Evolutionary conservation across 2,113 vertebrate species (phyloP).

Genomic region (Lipophrys pholis): DNA sequence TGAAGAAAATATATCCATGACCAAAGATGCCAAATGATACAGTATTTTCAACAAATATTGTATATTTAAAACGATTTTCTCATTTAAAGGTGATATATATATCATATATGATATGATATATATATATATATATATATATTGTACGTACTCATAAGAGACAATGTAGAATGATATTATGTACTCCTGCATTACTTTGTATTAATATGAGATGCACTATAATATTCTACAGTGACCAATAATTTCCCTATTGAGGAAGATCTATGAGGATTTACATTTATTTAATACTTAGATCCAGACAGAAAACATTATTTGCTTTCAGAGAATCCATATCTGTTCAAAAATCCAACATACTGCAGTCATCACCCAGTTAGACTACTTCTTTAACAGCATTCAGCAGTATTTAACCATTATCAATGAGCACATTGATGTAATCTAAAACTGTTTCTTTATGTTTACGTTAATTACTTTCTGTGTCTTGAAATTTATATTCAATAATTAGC

Average conservation of each 20-base stretch:
- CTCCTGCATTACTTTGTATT: slow-evolving; percentile 13
- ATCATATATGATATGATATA: too few relatives aligned
- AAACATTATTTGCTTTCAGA: not conserved
- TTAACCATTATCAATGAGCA: too few relatives aligned
- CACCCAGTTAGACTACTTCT: too few relatives aligned
- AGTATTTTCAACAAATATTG: slow-evolving; percentile 19
- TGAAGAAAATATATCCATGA: slow-evolving; percentile 23
- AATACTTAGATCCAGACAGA: not conserved
- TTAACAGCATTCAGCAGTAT: too few relatives aligned
- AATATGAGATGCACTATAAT: slow-evolving; percentile 18
- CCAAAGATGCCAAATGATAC: slow-evolving; percentile 54
- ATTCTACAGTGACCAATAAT: not conserved
- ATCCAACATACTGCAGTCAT: not conserved
- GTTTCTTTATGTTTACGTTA: too few relatives aligned
- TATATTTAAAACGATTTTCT: slow-evolving; percentile 1
- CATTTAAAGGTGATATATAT: slow-evolving; percentile 8
- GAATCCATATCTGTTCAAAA: slow-evolving; percentile 16
- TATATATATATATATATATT: slow-evolving; percentile 12
- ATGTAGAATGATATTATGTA: slow-evolving; percentile 23
- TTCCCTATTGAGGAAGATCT: not conserved
- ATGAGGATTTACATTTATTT: not conserved
- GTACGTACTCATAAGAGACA: slow-evolving; percentile 2
- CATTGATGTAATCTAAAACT: too few relatives aligned
- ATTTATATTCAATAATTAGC: too few relatives aligned
- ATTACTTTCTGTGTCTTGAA: too few relatives aligned